Base-by-base conservation (phyloP, 2,888 invertebrate genomes). In the Chloroclystis v-ata region DNA sequence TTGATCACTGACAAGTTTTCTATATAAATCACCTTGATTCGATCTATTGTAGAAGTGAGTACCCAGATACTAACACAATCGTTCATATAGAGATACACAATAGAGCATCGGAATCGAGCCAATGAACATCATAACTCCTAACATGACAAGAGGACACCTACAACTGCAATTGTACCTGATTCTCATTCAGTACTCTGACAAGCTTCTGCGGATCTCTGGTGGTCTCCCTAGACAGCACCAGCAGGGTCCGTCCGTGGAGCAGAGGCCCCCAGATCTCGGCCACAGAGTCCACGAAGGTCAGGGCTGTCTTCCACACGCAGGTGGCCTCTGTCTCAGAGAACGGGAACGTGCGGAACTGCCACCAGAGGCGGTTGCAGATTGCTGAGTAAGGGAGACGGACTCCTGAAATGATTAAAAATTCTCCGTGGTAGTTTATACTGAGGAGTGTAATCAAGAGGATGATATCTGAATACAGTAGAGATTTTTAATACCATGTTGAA, bases 281-380 rank as follows among this genome's bases (percentile, higher is more conserved):
- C 6, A 96, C 92, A 0, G 96, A 95, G 73, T 97, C 97, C 2
- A 97, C 96, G 70, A 97, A 97, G 0, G 97, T 97, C 11, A 97
- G 80, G 0, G 97, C 95, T 0, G 97, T 97, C 80, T 97, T 97
- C 84, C 97, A 97, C 0, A 95, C 92, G 61, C 95, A 94, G 2
- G 90, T 89, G 6, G 89, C 87, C 66, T 95, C 95, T 0, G 89
- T 87, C 0, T 82, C 65, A 0, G 89, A 79, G 75, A 92, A 97
- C 0, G 97, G 96, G 68, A 97, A 93, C 0, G 89, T 90, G 10
- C 91, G 89, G 91, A 96, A 97, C 74, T 97, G 97, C 95, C 97
- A 97, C 72, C 91, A 91, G 11, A 97, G 88, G 0, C 97, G 92
- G 73, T 97, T 96, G 65, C 95, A 84, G 42, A 96, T 89, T 0